Evolutionary conservation across 2,797 vertebrate genomes (phyloP).

Genomic region (Amblyopsis hoosieri): DNA sequence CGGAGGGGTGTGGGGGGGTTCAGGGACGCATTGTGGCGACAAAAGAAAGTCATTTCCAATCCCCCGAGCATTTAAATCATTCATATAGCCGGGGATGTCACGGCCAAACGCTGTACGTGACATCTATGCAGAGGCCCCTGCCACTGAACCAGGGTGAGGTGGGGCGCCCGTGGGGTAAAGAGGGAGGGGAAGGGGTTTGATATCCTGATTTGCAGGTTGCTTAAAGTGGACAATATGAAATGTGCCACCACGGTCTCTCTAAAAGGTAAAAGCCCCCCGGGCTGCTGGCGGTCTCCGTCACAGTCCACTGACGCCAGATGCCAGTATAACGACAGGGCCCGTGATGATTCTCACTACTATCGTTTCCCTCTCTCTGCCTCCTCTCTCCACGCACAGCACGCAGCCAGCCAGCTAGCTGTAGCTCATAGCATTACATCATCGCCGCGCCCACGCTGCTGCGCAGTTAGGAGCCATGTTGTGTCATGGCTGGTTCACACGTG

Average conservation of each 20-base stretch:
- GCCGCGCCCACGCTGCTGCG: constrained; percentile 60
- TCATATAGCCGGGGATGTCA: constrained; percentile 61
- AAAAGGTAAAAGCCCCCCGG: constrained; percentile 30
- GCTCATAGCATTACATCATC: constrained; percentile 73
- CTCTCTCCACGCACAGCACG: constrained; percentile 15
- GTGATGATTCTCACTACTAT: constrained; percentile 42
- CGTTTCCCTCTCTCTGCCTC: constrained; percentile 15
- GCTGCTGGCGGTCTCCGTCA: constrained; percentile 28
- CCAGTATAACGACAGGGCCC: constrained; percentile 37
- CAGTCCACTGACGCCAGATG: constrained; percentile 36
- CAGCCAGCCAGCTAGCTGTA: constrained; percentile 43
- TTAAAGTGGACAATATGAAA: constrained; percentile 48
- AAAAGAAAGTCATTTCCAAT: constrained; percentile 72
- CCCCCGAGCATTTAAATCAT: constrained; percentile 68
- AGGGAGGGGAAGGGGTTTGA: constrained; percentile 26
- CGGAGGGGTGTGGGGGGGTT: neutral
- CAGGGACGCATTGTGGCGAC: constrained; percentile 38
- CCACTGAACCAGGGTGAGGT: constrained; percentile 16
- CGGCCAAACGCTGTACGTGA: constrained; percentile 62
- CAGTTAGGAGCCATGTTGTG: constrained; percentile 69
- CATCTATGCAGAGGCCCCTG: constrained; percentile 61
- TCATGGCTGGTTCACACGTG: constrained; percentile 70
- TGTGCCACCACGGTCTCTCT: constrained; percentile 18
- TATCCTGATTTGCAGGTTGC: constrained; percentile 47
- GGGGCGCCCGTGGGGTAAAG: too few relatives aligned